Conservation (phyloP, 2,888 invertebrate species). For the Cheilosia urbana region DNA sequence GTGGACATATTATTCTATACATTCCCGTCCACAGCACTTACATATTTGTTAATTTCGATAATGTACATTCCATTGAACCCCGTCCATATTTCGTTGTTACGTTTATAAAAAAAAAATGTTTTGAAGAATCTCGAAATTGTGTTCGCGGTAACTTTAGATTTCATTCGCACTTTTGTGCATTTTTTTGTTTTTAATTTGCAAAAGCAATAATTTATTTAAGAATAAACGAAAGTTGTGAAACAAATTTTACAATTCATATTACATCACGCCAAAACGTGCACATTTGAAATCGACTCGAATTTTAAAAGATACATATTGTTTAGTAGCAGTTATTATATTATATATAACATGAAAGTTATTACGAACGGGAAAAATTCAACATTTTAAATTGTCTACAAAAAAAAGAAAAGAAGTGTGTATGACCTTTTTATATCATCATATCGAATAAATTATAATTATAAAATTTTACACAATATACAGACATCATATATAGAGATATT, state of each 20-base stretch:
- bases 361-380: neutral
- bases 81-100: conserved; percentile 46
- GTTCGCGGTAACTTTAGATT: conserved; percentile 5
- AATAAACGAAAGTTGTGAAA: conserved; percentile 49
- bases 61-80: conserved; percentile 52
- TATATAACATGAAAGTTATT: conserved; percentile 10
- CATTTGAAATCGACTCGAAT: conserved; percentile 17
- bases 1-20: conserved; percentile 23
- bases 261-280: conserved; percentile 46
- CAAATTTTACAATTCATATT: conserved; percentile 36
- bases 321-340: conserved; percentile 39
- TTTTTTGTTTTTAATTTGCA: conserved; percentile 6
- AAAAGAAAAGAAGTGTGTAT: conserved; percentile 2
- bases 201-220: conserved; percentile 10
- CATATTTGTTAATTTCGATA: neutral
- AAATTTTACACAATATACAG: too few species aligned
- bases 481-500: conserved; percentile 29
- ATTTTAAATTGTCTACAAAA: neutral
- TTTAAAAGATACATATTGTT: conserved; percentile 36
- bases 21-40: conserved; percentile 12
- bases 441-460: neutral
- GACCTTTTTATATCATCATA: conserved; percentile 10
- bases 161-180: conserved; percentile 8
- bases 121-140: conserved; percentile 32
- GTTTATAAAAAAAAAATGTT: neutral